A percentile compares a stretch with the other conserved stretches of the same genome.
These are phyloP conservation scores for Melopsittacus undulatus DNA, from an alignment of 2,797 vertebrate species.

Conservation along the genomic window DNA sequence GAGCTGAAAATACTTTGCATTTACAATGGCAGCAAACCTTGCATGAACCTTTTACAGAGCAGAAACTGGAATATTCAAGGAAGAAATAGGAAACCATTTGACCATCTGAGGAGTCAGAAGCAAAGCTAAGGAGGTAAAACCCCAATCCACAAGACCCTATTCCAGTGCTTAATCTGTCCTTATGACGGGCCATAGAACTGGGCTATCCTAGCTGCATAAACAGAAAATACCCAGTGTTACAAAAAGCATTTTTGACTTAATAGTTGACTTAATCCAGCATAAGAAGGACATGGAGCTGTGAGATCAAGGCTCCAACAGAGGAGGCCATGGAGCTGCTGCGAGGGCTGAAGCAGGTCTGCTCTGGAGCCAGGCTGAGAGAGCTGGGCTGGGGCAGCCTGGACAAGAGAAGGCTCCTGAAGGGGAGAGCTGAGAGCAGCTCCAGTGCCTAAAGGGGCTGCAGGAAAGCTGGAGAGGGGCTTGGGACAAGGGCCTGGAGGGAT, in stretches of 20 bases:
- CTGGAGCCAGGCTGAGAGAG: not conserved
- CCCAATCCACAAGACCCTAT: not conserved
- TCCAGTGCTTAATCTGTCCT: not conserved
- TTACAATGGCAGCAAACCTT: not conserved
- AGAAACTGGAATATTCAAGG: not conserved
- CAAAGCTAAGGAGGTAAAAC: not conserved
- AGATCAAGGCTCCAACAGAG: not conserved
- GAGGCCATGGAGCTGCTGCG: not conserved
- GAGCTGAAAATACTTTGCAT: not conserved
- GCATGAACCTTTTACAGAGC: not conserved
- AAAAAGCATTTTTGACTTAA: not conserved
- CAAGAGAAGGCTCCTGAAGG: too few relatives aligned
- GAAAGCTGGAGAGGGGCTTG: too few relatives aligned
- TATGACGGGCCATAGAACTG: not conserved
- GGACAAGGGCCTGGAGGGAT: too few relatives aligned
- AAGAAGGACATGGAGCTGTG: not conserved
- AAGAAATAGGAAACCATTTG: not conserved
- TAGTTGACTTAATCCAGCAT: not conserved
- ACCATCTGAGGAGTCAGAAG: not conserved
- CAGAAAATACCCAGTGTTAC: rapidly evolving
- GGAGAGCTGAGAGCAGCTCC: too few relatives aligned
- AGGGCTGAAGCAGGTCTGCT: not conserved
- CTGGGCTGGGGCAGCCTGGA: not conserved
- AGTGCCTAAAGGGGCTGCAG: too few relatives aligned
- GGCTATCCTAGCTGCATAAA: not conserved